Percentiles rank a stretch among this genome's conserved stretches.
phyloP scores from a whole-genome alignment of 2,888 invertebrate species.

The Erynnis tages region DNA sequence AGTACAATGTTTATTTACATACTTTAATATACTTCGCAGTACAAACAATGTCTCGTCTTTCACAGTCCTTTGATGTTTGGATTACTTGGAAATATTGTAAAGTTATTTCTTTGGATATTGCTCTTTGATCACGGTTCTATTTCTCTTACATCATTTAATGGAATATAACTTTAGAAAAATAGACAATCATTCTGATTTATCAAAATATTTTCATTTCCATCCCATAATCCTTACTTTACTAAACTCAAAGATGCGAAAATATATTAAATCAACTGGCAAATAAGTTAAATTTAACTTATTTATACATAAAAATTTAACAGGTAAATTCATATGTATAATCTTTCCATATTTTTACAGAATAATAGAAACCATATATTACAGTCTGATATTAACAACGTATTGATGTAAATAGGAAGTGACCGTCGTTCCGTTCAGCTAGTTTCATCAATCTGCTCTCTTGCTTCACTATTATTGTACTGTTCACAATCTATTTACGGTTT shows the following conservation, averaged over 20 bases:
- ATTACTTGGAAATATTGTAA: neutral
- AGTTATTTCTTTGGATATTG: neutral
- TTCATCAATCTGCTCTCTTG: no score
- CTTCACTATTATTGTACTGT: neutral
- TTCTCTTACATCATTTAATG: neutral
- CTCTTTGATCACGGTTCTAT: neutral
- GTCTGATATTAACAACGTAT: no score
- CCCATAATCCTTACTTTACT: neutral
- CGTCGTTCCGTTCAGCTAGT: no score
- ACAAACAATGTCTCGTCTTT: neutral
- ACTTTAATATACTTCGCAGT: neutral
- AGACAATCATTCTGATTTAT: neutral
- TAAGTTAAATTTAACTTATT: no score
- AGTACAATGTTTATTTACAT: constrained; percentile 14
- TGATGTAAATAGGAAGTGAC: no score
- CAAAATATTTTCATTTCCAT: constrained; percentile 3
- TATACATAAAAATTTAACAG: no score
- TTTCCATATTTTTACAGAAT: no score
- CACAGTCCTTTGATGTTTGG: neutral
- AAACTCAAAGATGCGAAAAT: no score
- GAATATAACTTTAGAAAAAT: constrained; percentile 17
- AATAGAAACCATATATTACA: no score
- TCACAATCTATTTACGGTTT: no score
- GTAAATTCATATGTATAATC: no score
- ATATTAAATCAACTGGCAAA: no score